Evolutionary conservation across 2,113 vertebrate species (phyloP), one percentile per base, ranked within the genome.

Genomic region (Opisthocomus hoazin): DNA sequence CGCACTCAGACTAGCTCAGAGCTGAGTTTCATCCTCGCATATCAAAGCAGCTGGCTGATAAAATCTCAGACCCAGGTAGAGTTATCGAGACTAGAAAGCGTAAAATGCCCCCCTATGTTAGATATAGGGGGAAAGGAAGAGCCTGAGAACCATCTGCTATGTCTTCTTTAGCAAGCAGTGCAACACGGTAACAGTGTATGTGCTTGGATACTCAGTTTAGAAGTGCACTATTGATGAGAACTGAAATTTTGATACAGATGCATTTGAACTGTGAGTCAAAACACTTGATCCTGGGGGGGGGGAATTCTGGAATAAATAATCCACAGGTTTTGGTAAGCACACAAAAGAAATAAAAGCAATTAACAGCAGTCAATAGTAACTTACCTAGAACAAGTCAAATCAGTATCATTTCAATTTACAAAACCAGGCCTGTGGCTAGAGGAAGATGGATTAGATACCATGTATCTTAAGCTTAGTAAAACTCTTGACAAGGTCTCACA

Each of bases 191-290:
- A 71, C 11, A 41, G 24, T 36, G 39, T 73, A 45, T 1, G 2
- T 29, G 63, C 22, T 46, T 68, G 34, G 57, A 80, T 39, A 45
- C 8, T 41, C 48, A 37, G 22, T 79, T 76, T 37, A 83, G 48
- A 68, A 71, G 34, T 29, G 23, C 17, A 32, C 13, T 54, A 18
- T n/a, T 64, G n/a, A 80, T 32, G 15, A 34, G 43, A 80, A 34
- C 26, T 37, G 60, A 77, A 80, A 64, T 83, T 51, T 14, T 50
- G 10, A 75, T 48, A 66, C 2, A 53, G 34, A 48, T 66, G 65
- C 19, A 37, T 73, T 76, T 64, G 76, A 61, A 76, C 10, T 15
- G 68, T 64, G 41, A 76, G 10, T 32, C 0, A 0, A 0, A 91
- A 80, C 18, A 43, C 29, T 45, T 54, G 41, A 54, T 57, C 13